Percentiles rank a stretch among this genome's conserved stretches.
Conservation (phyloP, 2,888 invertebrate species). For the Tyria jacobaeae region DNA sequence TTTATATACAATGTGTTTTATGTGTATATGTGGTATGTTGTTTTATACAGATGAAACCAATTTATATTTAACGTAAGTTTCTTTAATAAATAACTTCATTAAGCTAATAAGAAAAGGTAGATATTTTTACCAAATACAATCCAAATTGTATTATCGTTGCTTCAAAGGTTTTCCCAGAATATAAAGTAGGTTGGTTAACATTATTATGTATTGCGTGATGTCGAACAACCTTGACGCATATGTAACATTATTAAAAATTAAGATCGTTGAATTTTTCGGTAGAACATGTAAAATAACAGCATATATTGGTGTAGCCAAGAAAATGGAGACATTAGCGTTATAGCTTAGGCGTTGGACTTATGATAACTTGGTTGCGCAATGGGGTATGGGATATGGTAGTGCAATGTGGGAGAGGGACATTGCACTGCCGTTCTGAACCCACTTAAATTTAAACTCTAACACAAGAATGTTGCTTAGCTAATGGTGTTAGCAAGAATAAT, state of each 20-base stretch:
- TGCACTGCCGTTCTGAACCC: too few relatives aligned
- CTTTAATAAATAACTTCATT: conserved; percentile 15
- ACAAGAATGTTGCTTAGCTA: too few relatives aligned
- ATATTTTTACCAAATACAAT: conserved; percentile 17
- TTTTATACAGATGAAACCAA: neutral
- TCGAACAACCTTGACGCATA: neutral
- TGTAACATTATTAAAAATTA: neutral
- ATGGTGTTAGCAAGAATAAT: too few relatives aligned
- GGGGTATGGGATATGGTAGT: too few relatives aligned
- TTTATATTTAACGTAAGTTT: conserved; percentile 7
- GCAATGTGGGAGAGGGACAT: too few relatives aligned
- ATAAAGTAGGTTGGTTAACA: conserved; percentile 26
- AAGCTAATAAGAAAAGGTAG: conserved; percentile 15
- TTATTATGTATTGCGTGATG: conserved; percentile 28
- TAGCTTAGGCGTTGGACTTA: too few relatives aligned
- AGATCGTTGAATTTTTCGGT: neutral
- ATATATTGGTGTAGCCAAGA: too few relatives aligned
- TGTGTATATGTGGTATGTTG: too few relatives aligned
- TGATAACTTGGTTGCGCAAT: too few relatives aligned
- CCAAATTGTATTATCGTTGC: conserved; percentile 22
- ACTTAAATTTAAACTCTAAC: too few relatives aligned
- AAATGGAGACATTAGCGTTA: too few relatives aligned
- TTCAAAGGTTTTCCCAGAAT: conserved; percentile 24
- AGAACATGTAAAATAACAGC: neutral
- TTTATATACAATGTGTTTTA: too few relatives aligned